Evolutionary conservation across 30 jellyfish, hydroid and myxozoan species (phyloP), one percentile per base, ranked within the genome.

Genomic region (Rhopilema esculentum): DNA sequence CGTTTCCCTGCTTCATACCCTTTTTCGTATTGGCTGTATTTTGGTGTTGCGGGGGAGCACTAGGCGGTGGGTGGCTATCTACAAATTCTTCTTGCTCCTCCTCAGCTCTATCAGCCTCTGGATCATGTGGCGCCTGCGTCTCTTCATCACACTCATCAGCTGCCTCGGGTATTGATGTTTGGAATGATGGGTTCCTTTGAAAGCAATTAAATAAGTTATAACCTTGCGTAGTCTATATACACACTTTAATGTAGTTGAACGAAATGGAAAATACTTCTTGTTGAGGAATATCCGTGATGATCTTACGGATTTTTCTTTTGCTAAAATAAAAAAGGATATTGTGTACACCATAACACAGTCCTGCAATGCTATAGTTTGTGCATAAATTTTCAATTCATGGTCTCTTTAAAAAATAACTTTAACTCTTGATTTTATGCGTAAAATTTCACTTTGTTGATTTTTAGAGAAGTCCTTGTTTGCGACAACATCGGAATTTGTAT

Each of bases 161-260:
- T 8, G 92, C 50, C 25, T 83, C 92, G 0, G 86, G 92, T 15
- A 83, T 83, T 15, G 86, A 25, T 1, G 32, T 62, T 83, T 70
- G 92, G 28, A 23, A 70, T 0, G 92, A 72, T 7, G 86, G 67
- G 70, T 75, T 83, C 72, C 92, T 83, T 76, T 32, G 0, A 49
- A 75, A 27, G 67, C 2, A 72, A 0, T 23, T 20, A 29, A 25
- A 72, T 25, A 25, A 26, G 27, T 72, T 72, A 22, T 28, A 67
- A 19, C 28, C 67, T 25, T 15, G 67, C 67, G 27, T 27, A 33
- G 32, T 33, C 21, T 0, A 24, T 20, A 17, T 0, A 20, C 78
- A 24, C 40, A 20, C 26, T 30, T 74, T 25, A 12, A 4, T 17
- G 12, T 1, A 24, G 32, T 31, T 74, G 70, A 18, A 21, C 9